A percentile compares a stretch with the other conserved stretches of the same genome.
Conservation (phyloP, 2,888 invertebrate species). For the Charanyca ferruginea region DNA sequence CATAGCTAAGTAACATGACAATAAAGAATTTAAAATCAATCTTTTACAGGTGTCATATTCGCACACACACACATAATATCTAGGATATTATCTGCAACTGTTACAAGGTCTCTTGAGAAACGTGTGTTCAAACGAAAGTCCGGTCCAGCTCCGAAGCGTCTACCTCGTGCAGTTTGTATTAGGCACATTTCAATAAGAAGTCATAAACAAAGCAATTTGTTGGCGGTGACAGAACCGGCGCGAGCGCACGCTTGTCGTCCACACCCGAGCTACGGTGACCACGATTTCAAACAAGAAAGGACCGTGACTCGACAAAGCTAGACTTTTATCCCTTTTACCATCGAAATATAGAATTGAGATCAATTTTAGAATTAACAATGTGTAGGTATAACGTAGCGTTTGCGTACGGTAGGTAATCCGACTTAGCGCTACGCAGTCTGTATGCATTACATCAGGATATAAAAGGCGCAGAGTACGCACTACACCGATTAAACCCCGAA, state of each 20-base stretch:
- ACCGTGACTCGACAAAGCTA: slow-evolving; percentile 68
- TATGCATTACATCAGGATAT: slow-evolving; percentile 30
- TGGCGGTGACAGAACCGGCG: slow-evolving; percentile 69
- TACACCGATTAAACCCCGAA: slow-evolving; percentile 33
- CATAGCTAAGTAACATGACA: slow-evolving; percentile 14
- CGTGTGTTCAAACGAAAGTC: slow-evolving; percentile 43
- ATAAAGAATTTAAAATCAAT: slow-evolving; percentile 27
- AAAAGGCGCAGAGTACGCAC: slow-evolving; percentile 35
- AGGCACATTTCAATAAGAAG: slow-evolving; percentile 75
- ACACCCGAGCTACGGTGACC: slow-evolving; percentile 61
- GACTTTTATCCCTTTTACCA: slow-evolving; percentile 59
- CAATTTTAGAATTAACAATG: slow-evolving; percentile 31
- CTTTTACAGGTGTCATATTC: slow-evolving; percentile 17
- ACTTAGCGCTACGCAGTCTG: too few species aligned
- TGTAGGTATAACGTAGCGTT: too few species aligned
- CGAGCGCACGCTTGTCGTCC: slow-evolving; percentile 66
- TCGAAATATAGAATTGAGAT: slow-evolving; percentile 31
- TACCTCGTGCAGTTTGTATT: slow-evolving; percentile 60
- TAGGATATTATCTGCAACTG: too few species aligned
- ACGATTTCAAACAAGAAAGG: slow-evolving; percentile 55
- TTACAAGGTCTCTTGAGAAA: slow-evolving; percentile 48
- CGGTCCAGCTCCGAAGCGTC: slow-evolving; percentile 48
- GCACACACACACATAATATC: too few species aligned
- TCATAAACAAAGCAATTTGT: slow-evolving; percentile 81
- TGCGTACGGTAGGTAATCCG: too few species aligned